Conservation (phyloP, 1,140 invertebrate genomes). For the Nasonia vitripennis region DNA sequence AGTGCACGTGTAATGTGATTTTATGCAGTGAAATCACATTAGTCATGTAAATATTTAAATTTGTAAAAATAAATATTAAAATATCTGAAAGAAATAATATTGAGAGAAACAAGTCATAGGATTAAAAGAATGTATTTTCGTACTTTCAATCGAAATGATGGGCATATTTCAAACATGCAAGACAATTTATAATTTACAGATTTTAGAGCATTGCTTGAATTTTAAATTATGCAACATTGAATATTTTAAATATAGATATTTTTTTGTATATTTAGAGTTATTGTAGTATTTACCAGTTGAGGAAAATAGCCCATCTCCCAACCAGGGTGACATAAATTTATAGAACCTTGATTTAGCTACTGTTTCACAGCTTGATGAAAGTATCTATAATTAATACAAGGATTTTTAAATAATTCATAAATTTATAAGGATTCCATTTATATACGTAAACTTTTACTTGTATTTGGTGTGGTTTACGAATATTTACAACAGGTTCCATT, state of each 20-base stretch:
- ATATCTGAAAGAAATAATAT: too few relatives aligned
- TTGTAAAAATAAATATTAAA: too few relatives aligned
- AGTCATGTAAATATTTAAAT: too few relatives aligned
- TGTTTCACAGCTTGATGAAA: slow-evolving; percentile 71
- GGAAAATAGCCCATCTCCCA: slow-evolving; percentile 81
- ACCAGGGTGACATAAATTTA: slow-evolving; percentile 79
- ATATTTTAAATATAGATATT: not conserved
- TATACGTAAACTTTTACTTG: slow-evolving; percentile 54
- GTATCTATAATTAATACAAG: slow-evolving; percentile 57
- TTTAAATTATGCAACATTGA: too few relatives aligned
- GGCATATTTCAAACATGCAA: too few relatives aligned
- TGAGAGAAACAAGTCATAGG: too few relatives aligned
- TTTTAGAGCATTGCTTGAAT: too few relatives aligned
- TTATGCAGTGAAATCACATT: too few relatives aligned
- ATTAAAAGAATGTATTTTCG: too few relatives aligned
- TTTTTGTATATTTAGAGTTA: not conserved
- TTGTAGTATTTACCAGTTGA: slow-evolving; percentile 74
- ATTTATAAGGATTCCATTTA: not conserved
- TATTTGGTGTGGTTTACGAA: slow-evolving; percentile 62
- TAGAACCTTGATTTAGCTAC: slow-evolving; percentile 82
- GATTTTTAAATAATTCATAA: slow-evolving; percentile 14
- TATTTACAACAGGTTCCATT: slow-evolving; percentile 50
- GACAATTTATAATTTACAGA: too few relatives aligned
- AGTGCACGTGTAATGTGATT: too few relatives aligned
- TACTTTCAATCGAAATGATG: too few relatives aligned